Conservation (phyloP, 2,113 vertebrate genomes). For the Rhodinocichla rosea region DNA sequence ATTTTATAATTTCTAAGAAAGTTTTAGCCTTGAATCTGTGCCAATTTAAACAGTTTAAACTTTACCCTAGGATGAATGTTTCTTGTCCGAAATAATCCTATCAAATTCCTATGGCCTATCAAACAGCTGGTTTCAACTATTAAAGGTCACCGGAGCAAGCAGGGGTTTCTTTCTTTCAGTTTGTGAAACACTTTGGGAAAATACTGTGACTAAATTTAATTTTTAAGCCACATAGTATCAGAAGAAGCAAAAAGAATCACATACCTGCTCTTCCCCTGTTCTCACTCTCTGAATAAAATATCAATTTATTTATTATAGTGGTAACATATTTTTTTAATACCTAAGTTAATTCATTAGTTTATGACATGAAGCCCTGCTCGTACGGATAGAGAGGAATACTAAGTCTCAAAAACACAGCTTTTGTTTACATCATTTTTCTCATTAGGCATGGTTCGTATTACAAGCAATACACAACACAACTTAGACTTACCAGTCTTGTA, state of each 20-base stretch:
- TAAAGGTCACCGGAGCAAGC: neutral
- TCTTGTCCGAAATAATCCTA: neutral
- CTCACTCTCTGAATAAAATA: neutral
- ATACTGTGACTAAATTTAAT: neutral
- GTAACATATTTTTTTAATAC: neutral
- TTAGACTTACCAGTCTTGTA: neutral
- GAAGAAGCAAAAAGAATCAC: neutral
- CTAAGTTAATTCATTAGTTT: neutral
- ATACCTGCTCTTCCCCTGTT: neutral
- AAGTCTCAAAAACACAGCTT: neutral
- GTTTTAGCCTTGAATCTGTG: neutral
- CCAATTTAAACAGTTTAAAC: neutral
- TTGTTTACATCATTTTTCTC: neutral
- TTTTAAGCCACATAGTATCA: neutral
- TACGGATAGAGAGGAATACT: neutral
- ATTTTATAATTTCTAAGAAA: neutral
- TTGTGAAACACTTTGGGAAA: neutral
- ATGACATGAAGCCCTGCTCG: neutral
- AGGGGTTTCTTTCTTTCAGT: neutral
- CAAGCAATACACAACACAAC: neutral
- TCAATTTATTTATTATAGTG: neutral
- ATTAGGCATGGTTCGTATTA: neutral
- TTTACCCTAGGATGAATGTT: neutral
- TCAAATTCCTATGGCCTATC: neutral
- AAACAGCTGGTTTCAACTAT: neutral